A percentile compares a stretch with the other conserved stretches of the same genome.
phyloP scores from a whole-genome alignment of 2,113 vertebrate genomes.

The Motacilla alba region DNA sequence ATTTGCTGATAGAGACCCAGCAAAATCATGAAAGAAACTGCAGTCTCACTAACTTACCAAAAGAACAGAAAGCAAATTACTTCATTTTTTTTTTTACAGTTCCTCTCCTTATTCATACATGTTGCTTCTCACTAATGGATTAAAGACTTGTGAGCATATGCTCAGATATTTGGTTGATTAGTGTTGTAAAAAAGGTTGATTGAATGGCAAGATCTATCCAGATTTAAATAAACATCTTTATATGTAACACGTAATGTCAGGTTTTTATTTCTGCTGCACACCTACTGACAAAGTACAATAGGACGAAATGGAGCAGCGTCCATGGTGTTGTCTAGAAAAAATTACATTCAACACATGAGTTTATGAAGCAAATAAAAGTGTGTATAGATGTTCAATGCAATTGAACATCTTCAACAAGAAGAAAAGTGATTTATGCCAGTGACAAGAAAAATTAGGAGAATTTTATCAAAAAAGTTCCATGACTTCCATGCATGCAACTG shows the following conservation, averaged over 20 bases:
- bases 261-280: neutral
- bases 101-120: neutral
- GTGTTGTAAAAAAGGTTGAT: neutral
- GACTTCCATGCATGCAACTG: neutral
- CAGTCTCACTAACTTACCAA: neutral
- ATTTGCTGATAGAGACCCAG: neutral
- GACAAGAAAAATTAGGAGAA: neutral
- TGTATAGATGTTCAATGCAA: neutral
- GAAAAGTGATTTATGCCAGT: neutral
- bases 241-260: neutral
- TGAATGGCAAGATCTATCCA: neutral
- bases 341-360: neutral
- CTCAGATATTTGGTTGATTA: neutral
- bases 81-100: neutral
- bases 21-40: neutral
- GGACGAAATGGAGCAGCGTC: neutral
- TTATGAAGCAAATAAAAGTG: neutral
- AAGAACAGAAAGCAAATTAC: neutral
- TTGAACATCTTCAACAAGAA: neutral
- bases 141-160: neutral
- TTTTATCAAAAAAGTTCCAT: neutral
- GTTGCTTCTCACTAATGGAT: neutral
- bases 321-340: neutral
- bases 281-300: neutral
- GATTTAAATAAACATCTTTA: neutral